Percentiles rank a stretch among this genome's conserved stretches.
Evolutionary conservation across 1,140 invertebrate species (phyloP).

Genomic region (Nebria ingens): DNA sequence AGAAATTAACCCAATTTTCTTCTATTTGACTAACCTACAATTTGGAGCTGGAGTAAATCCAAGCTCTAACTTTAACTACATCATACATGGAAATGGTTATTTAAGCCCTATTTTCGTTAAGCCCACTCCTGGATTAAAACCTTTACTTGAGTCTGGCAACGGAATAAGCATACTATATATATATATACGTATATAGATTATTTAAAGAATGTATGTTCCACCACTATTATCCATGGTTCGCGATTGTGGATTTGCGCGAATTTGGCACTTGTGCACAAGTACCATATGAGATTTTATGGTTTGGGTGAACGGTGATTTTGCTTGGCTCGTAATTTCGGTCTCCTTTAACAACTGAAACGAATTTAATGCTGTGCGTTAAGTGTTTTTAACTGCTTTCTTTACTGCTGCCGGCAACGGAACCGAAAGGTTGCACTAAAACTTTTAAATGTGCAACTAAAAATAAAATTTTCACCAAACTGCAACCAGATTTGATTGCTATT

Average conservation of each 20-base stretch:
- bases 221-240: background rate
- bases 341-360: too few species aligned
- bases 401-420: background rate
- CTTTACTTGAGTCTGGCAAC: background rate
- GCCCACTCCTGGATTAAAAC: background rate
- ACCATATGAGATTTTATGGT: background rate
- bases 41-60: too few species aligned
- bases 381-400: background rate
- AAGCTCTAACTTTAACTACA: too few species aligned
- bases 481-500: background rate
- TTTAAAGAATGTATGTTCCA: background rate
- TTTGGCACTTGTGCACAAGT: background rate
- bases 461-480: background rate
- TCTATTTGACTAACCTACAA: background rate
- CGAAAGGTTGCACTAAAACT: background rate
- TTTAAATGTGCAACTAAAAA: background rate
- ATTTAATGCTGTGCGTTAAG: background rate
- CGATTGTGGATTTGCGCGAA: too few species aligned
- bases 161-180: background rate
- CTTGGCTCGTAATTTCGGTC: background rate
- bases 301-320: too few species aligned
- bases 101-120: background rate
- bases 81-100: too few species aligned
- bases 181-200: background rate
- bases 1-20: background rate